Percentiles rank a stretch among this genome's conserved stretches.
phyloP scores from a whole-genome alignment of 2,113 vertebrate genomes.

The Gavia stellata region DNA sequence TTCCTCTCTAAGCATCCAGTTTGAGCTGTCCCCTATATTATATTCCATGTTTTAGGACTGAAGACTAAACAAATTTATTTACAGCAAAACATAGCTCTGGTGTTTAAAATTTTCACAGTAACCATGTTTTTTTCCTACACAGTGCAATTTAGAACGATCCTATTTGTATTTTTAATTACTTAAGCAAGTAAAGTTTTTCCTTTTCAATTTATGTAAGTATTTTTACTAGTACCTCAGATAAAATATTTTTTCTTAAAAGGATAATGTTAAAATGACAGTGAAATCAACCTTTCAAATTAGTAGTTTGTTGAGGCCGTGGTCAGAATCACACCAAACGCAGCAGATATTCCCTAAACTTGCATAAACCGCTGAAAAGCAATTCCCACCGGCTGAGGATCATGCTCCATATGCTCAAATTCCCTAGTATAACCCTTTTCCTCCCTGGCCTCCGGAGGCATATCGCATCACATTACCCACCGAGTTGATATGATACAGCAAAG shows the following conservation, averaged over 20 bases:
- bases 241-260: neutral
- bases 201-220: neutral
- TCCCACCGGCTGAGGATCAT: neutral
- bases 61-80: neutral
- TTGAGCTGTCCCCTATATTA: neutral
- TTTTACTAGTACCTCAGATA: neutral
- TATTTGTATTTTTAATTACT: neutral
- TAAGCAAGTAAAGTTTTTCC: neutral
- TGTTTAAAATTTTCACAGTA: neutral
- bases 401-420: neutral
- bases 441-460: neutral
- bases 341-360: neutral
- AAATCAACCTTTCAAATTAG: neutral
- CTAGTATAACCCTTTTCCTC: neutral
- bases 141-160: neutral
- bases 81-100: neutral
- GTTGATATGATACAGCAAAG: neutral
- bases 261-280: neutral
- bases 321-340: neutral
- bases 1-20: neutral
- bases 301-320: neutral
- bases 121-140: neutral
- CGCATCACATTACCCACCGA: accelerated
- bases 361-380: neutral
- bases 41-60: neutral